Evolutionary conservation across 2,888 invertebrate genomes (phyloP), one percentile per base, ranked within the genome.

Genomic region (Axea sp.): DNA sequence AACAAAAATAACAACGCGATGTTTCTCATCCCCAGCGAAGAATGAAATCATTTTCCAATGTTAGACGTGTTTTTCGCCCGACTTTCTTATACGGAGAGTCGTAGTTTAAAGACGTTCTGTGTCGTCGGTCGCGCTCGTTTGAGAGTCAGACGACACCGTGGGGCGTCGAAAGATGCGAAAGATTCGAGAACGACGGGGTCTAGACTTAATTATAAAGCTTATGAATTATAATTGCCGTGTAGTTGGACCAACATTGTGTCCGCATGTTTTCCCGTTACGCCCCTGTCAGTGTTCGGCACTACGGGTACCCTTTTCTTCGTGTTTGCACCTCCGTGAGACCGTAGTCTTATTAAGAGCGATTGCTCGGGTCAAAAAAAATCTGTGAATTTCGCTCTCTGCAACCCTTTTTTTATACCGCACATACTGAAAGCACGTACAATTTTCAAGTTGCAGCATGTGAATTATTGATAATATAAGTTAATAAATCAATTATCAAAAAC

Each of bases 181-280:
- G 79, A 80, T 79, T 80, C 59, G 68, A 45, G 43, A 37, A 41
- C 65, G 31, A 60, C 45, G 78, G 79, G 81, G 81, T 73, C 73
- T 77, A 68, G 79, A 80, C 82, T 86, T 87, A 86, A 87, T 87
- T 86, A 85, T 85, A 85, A 85, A 84, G 85, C 84, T 85, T 85
- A 82, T 84, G 84, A 84, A 84, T 86, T 86, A 84, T 84, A 87
- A 87, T 87, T 86, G 86, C 85, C 87, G 87, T 87, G 87, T 87
- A 87, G 87, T 87, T 87, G 86, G 81, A 86, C 84, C 83, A 84
- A 86, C 86, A 86, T 87, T 87, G 87, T 87, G 83, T 83, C 80
- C 78, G 80, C 83, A 85, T 87, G 87, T 86, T 87, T 87, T 86
- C 83, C 82, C 83, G 83, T 80, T 79, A 86, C 86, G 86, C 86